Base-by-base conservation (phyloP, 35 echinoderm and acorn worm species). In the Patiria miniata region DNA sequence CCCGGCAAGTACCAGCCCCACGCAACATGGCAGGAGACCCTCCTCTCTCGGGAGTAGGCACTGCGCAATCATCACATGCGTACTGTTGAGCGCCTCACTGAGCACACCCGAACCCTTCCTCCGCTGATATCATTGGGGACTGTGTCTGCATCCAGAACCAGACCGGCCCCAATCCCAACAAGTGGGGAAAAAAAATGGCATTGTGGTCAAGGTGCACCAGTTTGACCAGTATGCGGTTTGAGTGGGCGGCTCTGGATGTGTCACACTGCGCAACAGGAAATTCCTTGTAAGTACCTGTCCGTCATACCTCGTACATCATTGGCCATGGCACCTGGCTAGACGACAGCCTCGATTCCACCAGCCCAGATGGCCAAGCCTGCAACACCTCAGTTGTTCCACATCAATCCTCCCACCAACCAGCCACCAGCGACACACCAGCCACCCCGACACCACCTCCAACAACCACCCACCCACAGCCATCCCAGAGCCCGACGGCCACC, bases 181-280 rank as follows among this genome's bases (percentile, higher is more conserved):
- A 85, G 40, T 90, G 88, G 88, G 88, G 84, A 38, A 83, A 78
- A 59, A 90, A 80, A 18, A n/a, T n/a, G 81, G 88, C 15, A 90
- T 83, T 1, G 40, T 85, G 1, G 44, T 90, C 15, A 60, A 84
- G 37, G 80, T 90, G 6, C 16, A 15, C 44, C 87, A 89, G 39
- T 81, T 81, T 82, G 1, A 81, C 58, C 87, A 89, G 81, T 68
- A 89, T 81, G 53, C 81, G 17, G 78, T 89, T 15, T 36, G 78
- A 23, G 69, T 87, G 16, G 68, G 78, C 77, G 88, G 88, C 28
- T 90, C 88, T 37, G 88, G 88, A 76, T 39, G 85, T 15, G 85
- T 87, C 61, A 87, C 85, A 28, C 65, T 85, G 33, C 51, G 83
- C 17, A 61, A 85, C 57, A 58, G 83, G 34, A 58, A 68, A 32